Conservation (phyloP, 2,888 invertebrate genomes). For the Heliconius ethilla region DNA sequence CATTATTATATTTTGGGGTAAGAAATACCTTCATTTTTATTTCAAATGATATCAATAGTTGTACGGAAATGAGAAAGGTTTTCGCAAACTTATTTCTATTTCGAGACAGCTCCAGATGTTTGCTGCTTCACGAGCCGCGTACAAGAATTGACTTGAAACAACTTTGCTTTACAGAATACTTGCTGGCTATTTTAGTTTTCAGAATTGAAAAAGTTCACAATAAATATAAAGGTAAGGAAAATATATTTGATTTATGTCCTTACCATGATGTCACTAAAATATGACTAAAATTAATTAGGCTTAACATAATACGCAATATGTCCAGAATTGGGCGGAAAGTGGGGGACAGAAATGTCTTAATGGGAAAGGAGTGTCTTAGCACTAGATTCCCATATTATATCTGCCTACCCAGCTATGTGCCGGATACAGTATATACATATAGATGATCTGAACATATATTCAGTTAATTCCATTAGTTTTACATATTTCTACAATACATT, state of each 20-base stretch:
- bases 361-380: too few relatives aligned
- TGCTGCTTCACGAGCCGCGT: slow-evolving; percentile 20
- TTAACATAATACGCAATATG: too few relatives aligned
- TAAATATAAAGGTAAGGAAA: background rate
- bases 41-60: slow-evolving; percentile 12
- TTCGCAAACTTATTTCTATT: slow-evolving; percentile 29
- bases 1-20: background rate
- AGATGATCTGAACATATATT: too few relatives aligned
- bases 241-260: background rate
- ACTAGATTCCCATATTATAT: too few relatives aligned
- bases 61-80: slow-evolving; percentile 12
- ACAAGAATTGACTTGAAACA: slow-evolving; percentile 34
- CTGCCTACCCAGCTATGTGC: too few relatives aligned
- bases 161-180: slow-evolving; percentile 22
- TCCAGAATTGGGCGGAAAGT: too few relatives aligned
- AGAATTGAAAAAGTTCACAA: background rate
- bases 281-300: too few relatives aligned
- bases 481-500: too few relatives aligned
- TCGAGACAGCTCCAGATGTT: slow-evolving; percentile 30
- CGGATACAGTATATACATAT: too few relatives aligned
- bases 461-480: too few relatives aligned
- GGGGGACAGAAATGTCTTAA: too few relatives aligned
- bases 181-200: slow-evolving; percentile 6
- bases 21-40: background rate
- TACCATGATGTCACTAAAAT: background rate